Evolutionary conservation across 2,888 invertebrate species (phyloP).

Genomic region (Diogma glabrata): DNA sequence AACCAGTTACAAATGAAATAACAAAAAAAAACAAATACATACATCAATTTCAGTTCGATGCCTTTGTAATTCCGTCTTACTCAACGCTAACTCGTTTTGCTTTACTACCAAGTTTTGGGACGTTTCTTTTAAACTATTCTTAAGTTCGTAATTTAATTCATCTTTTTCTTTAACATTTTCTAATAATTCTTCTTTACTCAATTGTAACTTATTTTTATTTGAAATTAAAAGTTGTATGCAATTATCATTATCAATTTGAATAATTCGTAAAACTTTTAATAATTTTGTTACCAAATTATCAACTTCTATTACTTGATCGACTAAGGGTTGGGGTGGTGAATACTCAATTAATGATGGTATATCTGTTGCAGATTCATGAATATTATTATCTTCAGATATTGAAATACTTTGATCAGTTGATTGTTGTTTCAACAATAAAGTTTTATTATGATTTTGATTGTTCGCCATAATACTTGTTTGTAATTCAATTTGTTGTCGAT

Average conservation of each 20-base stretch:
- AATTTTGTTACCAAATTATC: constrained; percentile 64
- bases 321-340: constrained; percentile 46
- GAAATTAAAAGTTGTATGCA: constrained; percentile 49
- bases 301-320: constrained; percentile 62
- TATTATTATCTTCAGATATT: constrained; percentile 34
- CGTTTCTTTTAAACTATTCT: constrained; percentile 43
- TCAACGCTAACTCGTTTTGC: constrained; percentile 40
- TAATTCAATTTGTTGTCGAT: constrained; percentile 54
- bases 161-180: constrained; percentile 44
- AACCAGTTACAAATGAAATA: constrained; percentile 6
- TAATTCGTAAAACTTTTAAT: constrained; percentile 57
- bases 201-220: constrained; percentile 34
- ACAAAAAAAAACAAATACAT: constrained; percentile 27
- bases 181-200: constrained; percentile 36
- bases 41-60: constrained; percentile 47
- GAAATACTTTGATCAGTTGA: constrained; percentile 29
- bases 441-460: constrained; percentile 27
- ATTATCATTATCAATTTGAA: constrained; percentile 57
- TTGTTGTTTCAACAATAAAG: constrained; percentile 17
- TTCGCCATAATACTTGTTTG: constrained; percentile 31
- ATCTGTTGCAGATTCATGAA: constrained; percentile 39
- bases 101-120: constrained; percentile 41
- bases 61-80: constrained; percentile 41
- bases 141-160: constrained; percentile 41
- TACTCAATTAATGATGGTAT: constrained; percentile 39